phyloP scores from a whole-genome alignment of 2,797 vertebrate species.

The Malurus leucopterus region DNA sequence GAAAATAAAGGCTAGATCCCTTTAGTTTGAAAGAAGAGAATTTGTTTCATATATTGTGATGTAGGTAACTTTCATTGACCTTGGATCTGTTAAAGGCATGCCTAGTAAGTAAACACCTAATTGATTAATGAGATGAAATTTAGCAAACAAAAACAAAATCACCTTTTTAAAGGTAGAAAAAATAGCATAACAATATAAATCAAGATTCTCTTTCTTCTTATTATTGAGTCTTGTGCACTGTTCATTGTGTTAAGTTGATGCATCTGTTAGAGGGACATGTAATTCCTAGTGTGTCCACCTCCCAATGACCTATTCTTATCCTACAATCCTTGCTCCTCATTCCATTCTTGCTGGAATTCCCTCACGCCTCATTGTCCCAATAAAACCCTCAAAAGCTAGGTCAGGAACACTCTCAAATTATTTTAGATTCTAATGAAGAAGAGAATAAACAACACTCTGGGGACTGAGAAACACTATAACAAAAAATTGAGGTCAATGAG shows the following conservation, averaged over 20 bases:
- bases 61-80: neutral
- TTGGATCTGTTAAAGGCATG: neutral
- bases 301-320: neutral
- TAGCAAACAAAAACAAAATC: neutral
- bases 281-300: neutral
- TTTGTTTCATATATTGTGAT: neutral
- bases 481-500: constrained; percentile 29
- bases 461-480: neutral
- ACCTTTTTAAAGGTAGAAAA: neutral
- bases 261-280: neutral
- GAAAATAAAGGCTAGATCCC: neutral
- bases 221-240: neutral
- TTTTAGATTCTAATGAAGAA: constrained; percentile 37
- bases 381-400: constrained; percentile 13
- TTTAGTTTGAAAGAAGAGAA: neutral
- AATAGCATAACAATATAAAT: neutral
- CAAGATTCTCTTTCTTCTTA: neutral
- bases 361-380: neutral
- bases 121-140: neutral
- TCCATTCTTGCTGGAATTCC: constrained; percentile 11
- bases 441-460: constrained; percentile 21
- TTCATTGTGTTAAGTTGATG: neutral
- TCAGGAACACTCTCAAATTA: constrained; percentile 13
- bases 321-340: neutral
- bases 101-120: neutral